phyloP scores from a whole-genome alignment of 2,797 vertebrate genomes.

The Hapalemur alaotrensis region DNA sequence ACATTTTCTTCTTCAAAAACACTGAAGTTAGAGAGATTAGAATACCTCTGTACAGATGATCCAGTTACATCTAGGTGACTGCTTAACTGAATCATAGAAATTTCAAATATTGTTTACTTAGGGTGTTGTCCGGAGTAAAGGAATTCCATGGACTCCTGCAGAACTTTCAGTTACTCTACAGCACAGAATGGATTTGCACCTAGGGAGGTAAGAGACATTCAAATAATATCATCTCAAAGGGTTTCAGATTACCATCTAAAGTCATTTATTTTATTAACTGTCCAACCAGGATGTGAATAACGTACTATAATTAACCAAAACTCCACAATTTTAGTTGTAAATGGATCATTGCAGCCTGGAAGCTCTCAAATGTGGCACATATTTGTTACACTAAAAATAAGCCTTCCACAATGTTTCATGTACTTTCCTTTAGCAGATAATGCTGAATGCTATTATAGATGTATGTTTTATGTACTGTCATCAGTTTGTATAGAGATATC shows the following conservation, averaged over 20 bases:
- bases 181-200: neutral
- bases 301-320: conserved; percentile 32
- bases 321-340: conserved; percentile 39
- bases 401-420: neutral
- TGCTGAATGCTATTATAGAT: conserved; percentile 20
- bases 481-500: conserved; percentile 27
- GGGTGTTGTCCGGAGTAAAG: neutral
- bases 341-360: neutral
- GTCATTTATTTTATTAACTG: conserved; percentile 32
- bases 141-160: neutral
- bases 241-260: conserved; percentile 16
- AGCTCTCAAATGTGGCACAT: neutral
- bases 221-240: neutral
- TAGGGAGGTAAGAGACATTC: neutral
- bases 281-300: conserved; percentile 21
- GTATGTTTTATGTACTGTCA: conserved; percentile 13
- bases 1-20: conserved; percentile 39
- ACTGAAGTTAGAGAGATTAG: neutral
- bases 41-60: neutral
- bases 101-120: conserved; percentile 26
- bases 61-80: neutral
- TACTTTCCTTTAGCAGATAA: conserved; percentile 25
- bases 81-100: neutral
- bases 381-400: conserved; percentile 44
- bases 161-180: neutral